Evolutionary conservation across 2,888 invertebrate species (phyloP), one percentile per base, ranked within the genome.

Genomic region (Perithous albicinctus): DNA sequence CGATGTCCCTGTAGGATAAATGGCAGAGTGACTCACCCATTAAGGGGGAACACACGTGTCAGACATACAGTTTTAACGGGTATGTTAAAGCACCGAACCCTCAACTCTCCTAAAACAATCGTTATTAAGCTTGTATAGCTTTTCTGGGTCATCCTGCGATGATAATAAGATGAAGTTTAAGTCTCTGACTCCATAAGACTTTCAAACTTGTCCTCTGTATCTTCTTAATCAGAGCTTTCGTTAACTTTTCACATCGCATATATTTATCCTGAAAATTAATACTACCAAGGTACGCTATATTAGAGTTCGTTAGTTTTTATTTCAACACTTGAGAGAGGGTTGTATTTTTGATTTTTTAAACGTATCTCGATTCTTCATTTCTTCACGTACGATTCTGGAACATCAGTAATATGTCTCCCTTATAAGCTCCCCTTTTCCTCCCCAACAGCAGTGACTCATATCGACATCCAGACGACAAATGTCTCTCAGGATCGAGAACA

Each of bases 1-100:
- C 4, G 1, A 48, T 20, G n/a, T 4, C 7, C 29, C 29, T 29
- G 54, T 26, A n/a, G 29, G 54, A 15, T 56, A 56, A 56, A 29
- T 56, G 54, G 54, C 54, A n/a, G 6, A n/a, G 54, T 56, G n/a
- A 56, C n/a, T 54, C 54, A 54, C 18, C 48, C 7, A 23, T 51
- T 51, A 51, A 51, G 12, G 51, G 20, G 10, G 23, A 51, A 51
- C 51, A 51, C 3, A 10, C 29, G 29, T 26, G 54, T 23, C 12
- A 26, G 54, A 56, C 26, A 26, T 29, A 5, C 8, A 23, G 23
- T 51, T 51, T 23, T 26, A 29, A 5, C 29, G 26, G 15, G 7
- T 4, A 8, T 8, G n/a, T 48, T 56, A 26, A 56, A 29, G n/a
- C 20, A 20, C 48, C 10, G 29, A 5, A 26, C n/a, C 7, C n/a